These are phyloP conservation scores for Xenopus laevis DNA, from an alignment of 2,113 vertebrate genomes.

Conservation along the genomic window DNA sequence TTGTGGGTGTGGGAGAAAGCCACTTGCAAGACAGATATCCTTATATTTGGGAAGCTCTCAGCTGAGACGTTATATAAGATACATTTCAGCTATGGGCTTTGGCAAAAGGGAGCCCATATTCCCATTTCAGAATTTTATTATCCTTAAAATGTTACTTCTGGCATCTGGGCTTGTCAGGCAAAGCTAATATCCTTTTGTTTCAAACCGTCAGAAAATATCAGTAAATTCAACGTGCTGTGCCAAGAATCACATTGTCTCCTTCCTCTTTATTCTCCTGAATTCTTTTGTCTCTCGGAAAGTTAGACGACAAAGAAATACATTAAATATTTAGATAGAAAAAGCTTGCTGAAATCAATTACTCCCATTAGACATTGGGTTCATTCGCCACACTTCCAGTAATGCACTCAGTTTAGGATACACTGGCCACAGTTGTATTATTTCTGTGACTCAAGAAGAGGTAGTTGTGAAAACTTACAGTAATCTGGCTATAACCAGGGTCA, in stretches of 20 bases:
- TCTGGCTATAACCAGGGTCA: not conserved
- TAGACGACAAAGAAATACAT: not conserved
- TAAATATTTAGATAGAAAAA: not conserved
- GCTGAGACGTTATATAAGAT: not conserved
- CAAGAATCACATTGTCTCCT: constrained; percentile 6
- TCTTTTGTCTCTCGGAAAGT: constrained; percentile 1
- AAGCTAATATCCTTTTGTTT: constrained; percentile 1
- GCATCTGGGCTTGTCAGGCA: not conserved
- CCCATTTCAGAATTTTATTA: not conserved
- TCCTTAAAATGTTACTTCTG: not conserved
- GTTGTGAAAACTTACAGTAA: not conserved
- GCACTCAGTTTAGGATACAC: not conserved
- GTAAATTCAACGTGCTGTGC: not conserved
- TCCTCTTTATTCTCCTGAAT: constrained; percentile 2
- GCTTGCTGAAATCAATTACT: not conserved
- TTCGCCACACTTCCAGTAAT: not conserved
- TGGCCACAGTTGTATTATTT: not conserved
- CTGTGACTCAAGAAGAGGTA: not conserved
- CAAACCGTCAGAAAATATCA: constrained; percentile 1
- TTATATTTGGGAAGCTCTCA: not conserved
- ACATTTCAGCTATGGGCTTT: not conserved
- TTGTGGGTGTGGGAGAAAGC: too few species aligned
- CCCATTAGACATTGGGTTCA: not conserved
- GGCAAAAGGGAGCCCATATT: not conserved
- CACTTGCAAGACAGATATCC: too few species aligned